Percentiles rank a stretch among this genome's conserved stretches.
phyloP scores from a whole-genome alignment of 2,888 invertebrate genomes.

The Salticus scenicus region DNA sequence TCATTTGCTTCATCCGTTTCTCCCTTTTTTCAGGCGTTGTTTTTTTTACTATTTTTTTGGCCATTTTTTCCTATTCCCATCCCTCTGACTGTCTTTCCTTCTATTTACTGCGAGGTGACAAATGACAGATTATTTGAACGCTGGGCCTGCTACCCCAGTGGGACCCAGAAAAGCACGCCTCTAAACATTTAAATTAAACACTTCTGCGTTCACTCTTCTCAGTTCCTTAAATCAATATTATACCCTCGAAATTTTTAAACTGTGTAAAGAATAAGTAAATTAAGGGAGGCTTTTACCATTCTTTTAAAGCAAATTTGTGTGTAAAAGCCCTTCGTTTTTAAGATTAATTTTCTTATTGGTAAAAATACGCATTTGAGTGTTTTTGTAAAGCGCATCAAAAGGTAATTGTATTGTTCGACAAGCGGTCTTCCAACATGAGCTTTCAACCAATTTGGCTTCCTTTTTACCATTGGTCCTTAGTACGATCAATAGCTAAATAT shows the following conservation, averaged over 20 bases:
- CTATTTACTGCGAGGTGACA: constrained; percentile 67
- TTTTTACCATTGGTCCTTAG: constrained; percentile 27
- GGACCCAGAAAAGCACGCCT: constrained; percentile 50
- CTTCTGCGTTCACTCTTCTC: constrained; percentile 26
- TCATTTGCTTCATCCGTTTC: constrained; percentile 50
- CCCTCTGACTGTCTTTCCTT: constrained; percentile 58
- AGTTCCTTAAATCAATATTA: constrained; percentile 64
- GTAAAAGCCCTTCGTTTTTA: constrained; percentile 28
- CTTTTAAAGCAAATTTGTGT: constrained; percentile 45
- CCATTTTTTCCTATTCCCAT: constrained; percentile 38
- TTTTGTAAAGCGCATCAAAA: constrained; percentile 31
- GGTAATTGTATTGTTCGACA: constrained; percentile 46
- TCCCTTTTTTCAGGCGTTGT: neutral
- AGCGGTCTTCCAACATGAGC: constrained; percentile 29
- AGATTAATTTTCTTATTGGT: constrained; percentile 47
- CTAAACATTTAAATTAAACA: constrained; percentile 70
- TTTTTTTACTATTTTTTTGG: constrained; percentile 30
- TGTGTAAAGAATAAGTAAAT: constrained; percentile 50
- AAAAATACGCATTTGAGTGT: constrained; percentile 23
- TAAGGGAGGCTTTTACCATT: constrained; percentile 32
- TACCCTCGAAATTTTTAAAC: constrained; percentile 47
- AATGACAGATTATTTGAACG: constrained; percentile 68
- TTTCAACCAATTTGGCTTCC: constrained; percentile 44
- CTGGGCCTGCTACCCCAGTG: constrained; percentile 24
- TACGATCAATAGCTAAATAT: constrained; percentile 19